Evolutionary conservation across 30 jellyfish, hydroid and myxozoan species (phyloP).

Genomic region (Pseudorhiza aurosa): DNA sequence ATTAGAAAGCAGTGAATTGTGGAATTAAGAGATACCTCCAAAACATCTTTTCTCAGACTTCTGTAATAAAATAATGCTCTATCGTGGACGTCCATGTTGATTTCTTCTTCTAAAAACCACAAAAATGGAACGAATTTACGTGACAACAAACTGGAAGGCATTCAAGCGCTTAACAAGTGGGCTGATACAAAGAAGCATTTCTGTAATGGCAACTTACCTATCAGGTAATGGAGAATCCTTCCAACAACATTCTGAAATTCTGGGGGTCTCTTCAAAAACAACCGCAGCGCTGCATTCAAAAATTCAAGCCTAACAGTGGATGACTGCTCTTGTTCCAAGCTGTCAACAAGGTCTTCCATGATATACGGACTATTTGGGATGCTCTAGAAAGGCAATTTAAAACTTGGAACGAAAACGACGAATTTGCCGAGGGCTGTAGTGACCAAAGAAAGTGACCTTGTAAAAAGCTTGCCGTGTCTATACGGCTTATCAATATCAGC

Average conservation of each 20-base stretch:
- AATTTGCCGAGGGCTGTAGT: not conserved
- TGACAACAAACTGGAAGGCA: not conserved
- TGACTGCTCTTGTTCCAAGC: slow-evolving; percentile 48
- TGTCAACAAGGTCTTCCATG: slow-evolving; percentile 61
- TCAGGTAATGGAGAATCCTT: slow-evolving; percentile 43
- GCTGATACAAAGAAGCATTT: not conserved
- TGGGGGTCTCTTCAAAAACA: slow-evolving; percentile 87
- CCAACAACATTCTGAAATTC: slow-evolving; percentile 83
- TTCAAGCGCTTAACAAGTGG: not conserved
- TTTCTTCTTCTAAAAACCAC: not conserved
- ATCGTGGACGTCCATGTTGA: not conserved
- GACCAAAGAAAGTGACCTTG: not conserved
- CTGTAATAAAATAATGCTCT: not conserved
- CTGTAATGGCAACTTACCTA: too few species aligned
- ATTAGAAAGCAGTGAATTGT: too few species aligned
- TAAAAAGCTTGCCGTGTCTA: too few species aligned
- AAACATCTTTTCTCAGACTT: not conserved
- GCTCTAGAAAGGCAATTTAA: slow-evolving; percentile 43
- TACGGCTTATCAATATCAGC: too few species aligned
- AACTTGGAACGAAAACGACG: not conserved
- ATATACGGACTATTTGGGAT: slow-evolving; percentile 77
- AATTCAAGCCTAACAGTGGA: slow-evolving; percentile 60
- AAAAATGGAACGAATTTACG: not conserved
- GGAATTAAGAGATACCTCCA: too few species aligned
- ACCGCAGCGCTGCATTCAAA: slow-evolving; percentile 67